phyloP scores from a whole-genome alignment of 2,113 vertebrate species.

The Corythornis madagascariensis region DNA sequence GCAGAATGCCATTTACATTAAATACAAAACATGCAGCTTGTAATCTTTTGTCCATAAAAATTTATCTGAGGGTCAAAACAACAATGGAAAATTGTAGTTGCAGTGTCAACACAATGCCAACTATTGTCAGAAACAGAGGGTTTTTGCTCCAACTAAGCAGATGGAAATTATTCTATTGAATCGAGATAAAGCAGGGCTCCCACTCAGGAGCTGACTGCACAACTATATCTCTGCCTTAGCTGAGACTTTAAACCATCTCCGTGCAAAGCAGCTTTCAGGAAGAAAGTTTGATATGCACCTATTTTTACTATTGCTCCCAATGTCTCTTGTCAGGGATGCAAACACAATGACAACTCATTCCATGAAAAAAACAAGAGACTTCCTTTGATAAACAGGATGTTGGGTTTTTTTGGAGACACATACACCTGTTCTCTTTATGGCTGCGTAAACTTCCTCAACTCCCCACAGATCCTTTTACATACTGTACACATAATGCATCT shows the following conservation, averaged over 20 bases:
- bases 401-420: background rate
- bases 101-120: background rate
- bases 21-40: background rate
- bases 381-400: conserved; percentile 12
- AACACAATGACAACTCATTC: background rate
- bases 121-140: background rate
- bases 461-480: background rate
- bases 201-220: background rate
- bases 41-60: background rate
- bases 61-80: background rate
- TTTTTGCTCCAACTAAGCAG: background rate
- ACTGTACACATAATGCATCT: background rate
- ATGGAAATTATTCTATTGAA: background rate
- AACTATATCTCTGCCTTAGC: background rate
- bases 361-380: background rate
- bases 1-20: background rate
- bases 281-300: background rate
- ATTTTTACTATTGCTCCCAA: background rate
- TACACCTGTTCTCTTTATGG: conserved; percentile 22
- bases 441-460: background rate
- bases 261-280: background rate
- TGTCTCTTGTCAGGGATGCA: background rate
- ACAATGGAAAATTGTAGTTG: background rate
- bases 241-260: background rate
- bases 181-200: background rate